Evolutionary conservation across 1,140 invertebrate genomes (phyloP).

Genomic region (roundworm (Caenorhabditis elegans)): WBcel235 BX284606.5:3181501-3182000

Average conservation of each 20-base stretch:
- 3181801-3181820: neutral
- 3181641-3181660: slow-evolving; percentile 21
- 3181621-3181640: neutral
- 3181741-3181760: neutral
- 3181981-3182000: neutral
- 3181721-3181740: slow-evolving; percentile 15
- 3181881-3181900: neutral
- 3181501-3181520: slow-evolving; percentile 24
- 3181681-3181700: neutral
- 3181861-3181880: neutral
- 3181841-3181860: neutral
- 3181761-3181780: neutral
- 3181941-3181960: too few species aligned
- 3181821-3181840: neutral
- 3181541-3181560: slow-evolving; percentile 13
- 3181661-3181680: slow-evolving; percentile 10
- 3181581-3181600: slow-evolving; percentile 30
- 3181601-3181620: slow-evolving; percentile 32
- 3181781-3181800: neutral
- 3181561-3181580: neutral
- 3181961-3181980: too few species aligned
- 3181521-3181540: slow-evolving; percentile 24
- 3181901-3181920: neutral
- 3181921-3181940: neutral
- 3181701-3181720: neutral